A percentile compares a stretch with the other conserved stretches of the same genome.
phyloP scores from a whole-genome alignment of 2,888 invertebrate species.

The Sturmia bella region DNA sequence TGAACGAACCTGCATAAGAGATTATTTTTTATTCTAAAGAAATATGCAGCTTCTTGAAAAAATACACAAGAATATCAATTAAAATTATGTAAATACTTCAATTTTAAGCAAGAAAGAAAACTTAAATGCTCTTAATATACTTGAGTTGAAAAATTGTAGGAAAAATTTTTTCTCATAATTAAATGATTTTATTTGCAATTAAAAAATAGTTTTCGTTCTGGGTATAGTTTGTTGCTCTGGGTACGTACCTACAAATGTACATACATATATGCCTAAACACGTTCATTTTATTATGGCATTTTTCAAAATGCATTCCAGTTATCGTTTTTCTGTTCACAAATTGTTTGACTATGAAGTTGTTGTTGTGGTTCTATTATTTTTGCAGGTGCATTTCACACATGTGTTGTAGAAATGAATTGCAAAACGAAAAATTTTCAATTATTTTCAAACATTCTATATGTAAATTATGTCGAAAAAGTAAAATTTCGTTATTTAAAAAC shows the following conservation, averaged over 20 bases:
- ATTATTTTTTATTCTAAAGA: background rate
- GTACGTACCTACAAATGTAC: too few species aligned
- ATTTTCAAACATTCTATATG: constrained; percentile 20
- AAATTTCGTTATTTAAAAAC: background rate
- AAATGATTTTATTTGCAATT: constrained; percentile 35
- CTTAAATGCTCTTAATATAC: background rate
- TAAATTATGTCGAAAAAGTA: constrained; percentile 27
- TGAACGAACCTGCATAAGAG: background rate
- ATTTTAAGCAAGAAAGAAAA: background rate
- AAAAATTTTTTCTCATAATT: constrained; percentile 15
- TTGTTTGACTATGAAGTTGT: constrained; percentile 1
- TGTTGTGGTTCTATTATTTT: background rate
- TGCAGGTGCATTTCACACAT: constrained; percentile 21
- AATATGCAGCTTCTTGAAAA: background rate
- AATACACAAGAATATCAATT: constrained; percentile 4
- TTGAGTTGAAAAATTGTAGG: background rate
- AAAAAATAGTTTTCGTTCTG: background rate
- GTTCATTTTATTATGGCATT: constrained; percentile 22
- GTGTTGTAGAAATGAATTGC: constrained; percentile 16
- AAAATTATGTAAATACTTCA: constrained; percentile 12
- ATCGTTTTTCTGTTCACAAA: constrained; percentile 11
- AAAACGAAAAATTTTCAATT: constrained; percentile 26
- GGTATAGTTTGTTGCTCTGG: background rate
- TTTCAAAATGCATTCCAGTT: constrained; percentile 14
- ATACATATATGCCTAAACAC: constrained; percentile 31